Evolutionary conservation across 2,888 invertebrate species (phyloP), one percentile per base, ranked within the genome.

Genomic region (Panorpa germanica): DNA sequence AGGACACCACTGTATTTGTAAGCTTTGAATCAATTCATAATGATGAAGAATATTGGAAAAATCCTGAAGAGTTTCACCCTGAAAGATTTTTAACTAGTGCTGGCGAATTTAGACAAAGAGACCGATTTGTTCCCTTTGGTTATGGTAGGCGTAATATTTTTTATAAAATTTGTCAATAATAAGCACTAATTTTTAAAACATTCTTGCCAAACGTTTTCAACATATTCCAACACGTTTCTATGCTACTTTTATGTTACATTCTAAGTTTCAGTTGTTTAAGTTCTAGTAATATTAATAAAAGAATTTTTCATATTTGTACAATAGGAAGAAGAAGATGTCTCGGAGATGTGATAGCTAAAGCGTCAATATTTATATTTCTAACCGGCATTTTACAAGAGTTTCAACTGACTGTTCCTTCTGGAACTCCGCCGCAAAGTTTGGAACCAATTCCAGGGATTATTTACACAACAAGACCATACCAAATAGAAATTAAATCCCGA

Each of bases 291-390:
- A n/a, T n/a, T n/a, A n/a, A n/a, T n/a, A n/a, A n/a, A n/a, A n/a
- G n/a, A n/a, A n/a, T n/a, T n/a, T n/a, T n/a, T n/a, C n/a, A n/a
- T n/a, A n/a, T n/a, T n/a, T n/a, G n/a, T n/a, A n/a, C n/a, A n/a
- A 31, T 18, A 63, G 74, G 74, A 3, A 59, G 57, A 40, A 54
- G 74, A 41, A 59, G 70, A 34, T 75, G 75, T 41, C 53, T 70
- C 1, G 75, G 72, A 1, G 70, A 74, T 45, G 49, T 59, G 1
- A 45, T 75, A 35, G 74, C 73, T 1, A 59, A 57, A 34, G 58
- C 61, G 2, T 65, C 67, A 36, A 45, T 72, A 6, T 74, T 71
- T 43, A 49, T 70, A 26, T 59, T 70, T 39, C 65, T 72, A 32
- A 55, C 59, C 1, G 63, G 64, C 20, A 56, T 74, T 17, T 48